A percentile compares a stretch with the other conserved stretches of the same genome.
Evolutionary conservation across 2,888 invertebrate species (phyloP).

Genomic region (Oxytorus armatus): DNA sequence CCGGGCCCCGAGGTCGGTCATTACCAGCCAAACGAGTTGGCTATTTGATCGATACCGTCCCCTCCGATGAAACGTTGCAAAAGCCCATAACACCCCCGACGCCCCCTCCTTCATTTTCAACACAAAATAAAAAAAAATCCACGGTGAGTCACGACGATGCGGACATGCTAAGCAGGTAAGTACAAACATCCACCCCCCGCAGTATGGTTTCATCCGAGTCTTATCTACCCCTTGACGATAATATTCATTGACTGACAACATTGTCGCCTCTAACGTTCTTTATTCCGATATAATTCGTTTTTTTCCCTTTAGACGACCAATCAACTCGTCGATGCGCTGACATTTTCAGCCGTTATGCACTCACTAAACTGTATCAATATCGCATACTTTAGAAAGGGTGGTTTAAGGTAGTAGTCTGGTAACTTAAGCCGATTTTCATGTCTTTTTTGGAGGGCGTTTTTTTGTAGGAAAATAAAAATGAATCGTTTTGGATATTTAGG

Average conservation of each 20-base stretch:
- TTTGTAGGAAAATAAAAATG: no score
- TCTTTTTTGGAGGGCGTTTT: no score
- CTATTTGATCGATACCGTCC: constrained; percentile 76
- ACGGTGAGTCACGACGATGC: constrained; percentile 69
- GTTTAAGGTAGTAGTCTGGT: no score
- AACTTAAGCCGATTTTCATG: no score
- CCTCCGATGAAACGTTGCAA: constrained; percentile 62
- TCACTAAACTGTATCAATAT: neutral
- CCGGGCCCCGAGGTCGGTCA: constrained; percentile 62
- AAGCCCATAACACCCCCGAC: no score
- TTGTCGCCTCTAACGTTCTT: constrained; percentile 24
- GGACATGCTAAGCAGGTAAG: constrained; percentile 65
- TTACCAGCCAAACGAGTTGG: constrained; percentile 75
- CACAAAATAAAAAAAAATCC: constrained; percentile 65
- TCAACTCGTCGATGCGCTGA: neutral
- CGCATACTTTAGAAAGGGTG: neutral
- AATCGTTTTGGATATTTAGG: no score
- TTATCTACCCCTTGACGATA: constrained; percentile 71
- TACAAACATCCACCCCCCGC: constrained; percentile 66
- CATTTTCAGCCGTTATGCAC: neutral
- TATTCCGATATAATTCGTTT: neutral
- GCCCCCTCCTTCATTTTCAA: constrained; percentile 46
- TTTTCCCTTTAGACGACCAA: neutral
- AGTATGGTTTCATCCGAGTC: constrained; percentile 64
- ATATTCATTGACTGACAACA: neutral